phyloP scores from a whole-genome alignment of 2,888 invertebrate species.

The Caenorhabditis zanzibari region DNA sequence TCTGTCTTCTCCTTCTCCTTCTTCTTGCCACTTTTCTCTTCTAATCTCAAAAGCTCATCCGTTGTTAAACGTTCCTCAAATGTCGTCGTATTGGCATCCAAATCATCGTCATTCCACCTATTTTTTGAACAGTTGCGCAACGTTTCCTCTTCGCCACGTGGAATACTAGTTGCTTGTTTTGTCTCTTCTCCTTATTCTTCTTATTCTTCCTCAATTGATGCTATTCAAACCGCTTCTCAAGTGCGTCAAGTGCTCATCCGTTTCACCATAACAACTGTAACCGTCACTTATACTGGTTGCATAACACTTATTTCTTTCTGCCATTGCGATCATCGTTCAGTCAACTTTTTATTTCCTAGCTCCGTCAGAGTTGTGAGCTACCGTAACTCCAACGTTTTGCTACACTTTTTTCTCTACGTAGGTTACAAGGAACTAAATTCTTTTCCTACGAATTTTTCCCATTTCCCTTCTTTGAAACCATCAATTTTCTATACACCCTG shows the following conservation, averaged over 20 bases:
- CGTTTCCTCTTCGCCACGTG: slow-evolving; percentile 20
- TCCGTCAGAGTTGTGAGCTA: neutral
- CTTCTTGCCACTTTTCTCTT: slow-evolving; percentile 37
- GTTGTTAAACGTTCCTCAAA: slow-evolving; percentile 54
- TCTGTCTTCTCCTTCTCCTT: no score
- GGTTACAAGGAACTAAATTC: neutral
- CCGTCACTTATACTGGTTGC: slow-evolving; percentile 47
- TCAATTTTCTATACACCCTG: slow-evolving; percentile 4
- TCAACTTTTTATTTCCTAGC: neutral
- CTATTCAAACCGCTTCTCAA: slow-evolving; percentile 61
- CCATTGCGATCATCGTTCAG: slow-evolving; percentile 7
- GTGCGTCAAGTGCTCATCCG: slow-evolving; percentile 59
- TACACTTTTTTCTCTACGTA: no score
- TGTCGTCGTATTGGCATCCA: slow-evolving; percentile 15
- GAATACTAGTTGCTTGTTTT: slow-evolving; percentile 8
- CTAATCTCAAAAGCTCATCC: slow-evolving; percentile 57
- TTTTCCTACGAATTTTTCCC: neutral
- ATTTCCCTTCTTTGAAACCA: neutral
- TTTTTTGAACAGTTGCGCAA: slow-evolving; percentile 34
- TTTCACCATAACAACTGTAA: slow-evolving; percentile 50
- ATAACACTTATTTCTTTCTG: slow-evolving; percentile 33
- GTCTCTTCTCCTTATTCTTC: slow-evolving; percentile 8
- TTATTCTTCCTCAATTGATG: slow-evolving; percentile 39
- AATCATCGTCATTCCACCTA: neutral
- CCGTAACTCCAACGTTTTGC: neutral